phyloP scores from a whole-genome alignment of 37 sponge, comb jelly and placozoan species.

The Lycopodina hypogea region DNA sequence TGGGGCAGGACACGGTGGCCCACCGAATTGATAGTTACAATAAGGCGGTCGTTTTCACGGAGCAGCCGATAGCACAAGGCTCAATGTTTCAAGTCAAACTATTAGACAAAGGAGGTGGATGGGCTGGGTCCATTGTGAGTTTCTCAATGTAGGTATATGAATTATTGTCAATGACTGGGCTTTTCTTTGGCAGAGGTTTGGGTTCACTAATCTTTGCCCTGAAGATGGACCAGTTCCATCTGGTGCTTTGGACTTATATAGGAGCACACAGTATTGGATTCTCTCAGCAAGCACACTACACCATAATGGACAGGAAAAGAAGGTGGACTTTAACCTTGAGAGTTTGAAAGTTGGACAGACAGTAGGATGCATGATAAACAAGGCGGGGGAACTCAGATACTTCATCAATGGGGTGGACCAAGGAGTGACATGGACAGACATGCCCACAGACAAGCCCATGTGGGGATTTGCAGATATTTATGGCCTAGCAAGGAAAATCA shows the following conservation, averaged over 20 bases:
- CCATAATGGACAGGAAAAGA: constrained; percentile 70
- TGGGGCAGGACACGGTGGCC: constrained; percentile 69
- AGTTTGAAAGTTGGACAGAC: constrained; percentile 64
- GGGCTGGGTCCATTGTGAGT: constrained; percentile 92
- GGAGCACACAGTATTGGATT: constrained; percentile 78
- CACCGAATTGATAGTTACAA: constrained; percentile 85
- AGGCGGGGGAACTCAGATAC: constrained; percentile 73
- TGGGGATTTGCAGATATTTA: constrained; percentile 91
- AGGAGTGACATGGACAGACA: constrained; percentile 69
- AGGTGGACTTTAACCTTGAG: constrained; percentile 79
- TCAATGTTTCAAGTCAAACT: constrained; percentile 70
- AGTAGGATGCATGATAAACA: constrained; percentile 64
- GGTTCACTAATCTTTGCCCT: constrained; percentile 65
- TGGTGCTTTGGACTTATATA: constrained; percentile 84
- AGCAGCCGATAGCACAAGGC: constrained; percentile 66
- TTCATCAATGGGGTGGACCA: constrained; percentile 69
- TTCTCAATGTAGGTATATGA: background rate
- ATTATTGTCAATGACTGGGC: no score
- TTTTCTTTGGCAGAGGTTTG: constrained; percentile 56
- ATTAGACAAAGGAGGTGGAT: constrained; percentile 83
- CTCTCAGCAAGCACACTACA: constrained; percentile 87
- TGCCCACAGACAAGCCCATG: constrained; percentile 71
- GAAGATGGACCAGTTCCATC: constrained; percentile 63
- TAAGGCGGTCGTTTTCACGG: constrained; percentile 80
- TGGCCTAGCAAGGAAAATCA: constrained; percentile 83